These are phyloP conservation scores for Thamnophis sirtalis DNA, from an alignment of 2,113 vertebrate species.

Conservation along the genomic window DNA sequence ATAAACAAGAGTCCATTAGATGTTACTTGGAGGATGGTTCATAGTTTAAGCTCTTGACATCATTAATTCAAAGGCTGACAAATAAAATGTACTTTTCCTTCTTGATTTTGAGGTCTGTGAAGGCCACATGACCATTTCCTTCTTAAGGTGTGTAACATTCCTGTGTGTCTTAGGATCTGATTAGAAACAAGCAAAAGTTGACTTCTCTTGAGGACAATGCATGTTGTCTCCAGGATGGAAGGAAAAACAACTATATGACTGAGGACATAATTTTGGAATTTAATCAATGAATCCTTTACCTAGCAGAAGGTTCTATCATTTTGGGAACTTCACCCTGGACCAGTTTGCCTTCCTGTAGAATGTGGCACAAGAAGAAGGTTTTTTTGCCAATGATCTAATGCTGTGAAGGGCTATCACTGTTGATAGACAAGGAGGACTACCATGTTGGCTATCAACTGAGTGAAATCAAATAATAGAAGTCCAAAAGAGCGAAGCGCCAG, in stretches of 20 bases:
- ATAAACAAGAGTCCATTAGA: slow-evolving; percentile 19
- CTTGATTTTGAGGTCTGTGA: neutral
- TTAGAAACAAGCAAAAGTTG: neutral
- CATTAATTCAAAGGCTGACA: neutral
- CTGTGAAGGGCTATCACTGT: neutral
- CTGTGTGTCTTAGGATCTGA: neutral
- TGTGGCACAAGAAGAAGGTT: neutral
- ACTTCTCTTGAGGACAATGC: neutral
- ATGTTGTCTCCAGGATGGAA: neutral
- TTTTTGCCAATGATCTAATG: neutral
- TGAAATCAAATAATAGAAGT: neutral
- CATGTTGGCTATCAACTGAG: neutral
- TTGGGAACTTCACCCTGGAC: neutral
- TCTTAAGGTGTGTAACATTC: neutral
- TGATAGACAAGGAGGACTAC: neutral
- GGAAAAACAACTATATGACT: neutral
- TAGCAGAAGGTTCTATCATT: neutral
- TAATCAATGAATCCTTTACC: neutral
- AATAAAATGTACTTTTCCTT: neutral
- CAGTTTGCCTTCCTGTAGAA: neutral
- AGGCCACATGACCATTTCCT: neutral
- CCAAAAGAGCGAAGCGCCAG: neutral
- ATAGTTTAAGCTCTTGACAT: neutral
- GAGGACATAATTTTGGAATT: neutral
- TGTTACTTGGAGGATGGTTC: neutral